These are phyloP conservation scores for Muricea muricata DNA, from an alignment of 92 coral and sea anemone species.

Conservation along the genomic window DNA sequence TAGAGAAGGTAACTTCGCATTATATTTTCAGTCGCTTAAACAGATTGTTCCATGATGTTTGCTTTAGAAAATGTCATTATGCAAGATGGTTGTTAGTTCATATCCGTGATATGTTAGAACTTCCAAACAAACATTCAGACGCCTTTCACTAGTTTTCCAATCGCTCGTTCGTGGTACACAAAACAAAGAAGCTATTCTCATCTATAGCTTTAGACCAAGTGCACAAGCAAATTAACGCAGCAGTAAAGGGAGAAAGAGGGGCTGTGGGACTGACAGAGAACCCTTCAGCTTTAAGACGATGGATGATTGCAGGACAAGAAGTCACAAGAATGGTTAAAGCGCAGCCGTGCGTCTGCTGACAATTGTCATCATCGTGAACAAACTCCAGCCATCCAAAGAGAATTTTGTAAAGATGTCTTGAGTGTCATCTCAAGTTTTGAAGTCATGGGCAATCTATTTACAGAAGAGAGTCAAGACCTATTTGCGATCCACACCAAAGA, in stretches of 20 bases:
- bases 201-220: slow-evolving; percentile 71
- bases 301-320: slow-evolving; percentile 77
- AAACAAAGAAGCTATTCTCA: too few species aligned
- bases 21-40: slow-evolving; percentile 33
- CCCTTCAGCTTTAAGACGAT: slow-evolving; percentile 68
- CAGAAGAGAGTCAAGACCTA: slow-evolving; percentile 64
- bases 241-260: slow-evolving; percentile 73
- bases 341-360: slow-evolving; percentile 3
- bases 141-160: slow-evolving; percentile 27
- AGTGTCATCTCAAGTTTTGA: slow-evolving; percentile 54
- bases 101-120: slow-evolving; percentile 49
- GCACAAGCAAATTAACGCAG: slow-evolving; percentile 70
- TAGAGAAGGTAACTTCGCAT: slow-evolving; percentile 46
- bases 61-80: slow-evolving; percentile 51
- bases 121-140: slow-evolving; percentile 35
- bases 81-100: slow-evolving; percentile 59
- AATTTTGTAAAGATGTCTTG: slow-evolving; percentile 48
- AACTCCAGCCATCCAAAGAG: slow-evolving; percentile 56
- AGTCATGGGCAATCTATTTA: slow-evolving; percentile 70
- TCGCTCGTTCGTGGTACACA: not conserved
- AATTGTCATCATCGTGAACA: slow-evolving; percentile 41
- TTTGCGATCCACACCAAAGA: too few species aligned
- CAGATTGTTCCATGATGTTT: slow-evolving; percentile 59
- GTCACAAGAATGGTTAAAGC: slow-evolving; percentile 62
- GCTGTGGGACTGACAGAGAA: slow-evolving; percentile 73